Conservation (phyloP, 2,888 invertebrate species). For the Yponomeuta plumbellus region DNA sequence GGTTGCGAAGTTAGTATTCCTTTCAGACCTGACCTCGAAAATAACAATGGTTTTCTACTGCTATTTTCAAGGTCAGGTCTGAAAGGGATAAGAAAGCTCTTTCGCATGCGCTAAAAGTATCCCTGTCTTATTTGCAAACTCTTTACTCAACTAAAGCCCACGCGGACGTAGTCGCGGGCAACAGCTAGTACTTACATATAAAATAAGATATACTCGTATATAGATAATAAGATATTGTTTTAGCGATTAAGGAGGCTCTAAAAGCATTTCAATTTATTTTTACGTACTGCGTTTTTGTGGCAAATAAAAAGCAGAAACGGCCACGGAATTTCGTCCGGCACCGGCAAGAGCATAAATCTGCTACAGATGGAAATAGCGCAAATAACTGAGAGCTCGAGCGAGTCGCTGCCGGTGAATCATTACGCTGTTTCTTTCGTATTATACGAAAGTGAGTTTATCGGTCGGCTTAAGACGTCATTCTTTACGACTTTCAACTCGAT, state of each 20-base stretch:
- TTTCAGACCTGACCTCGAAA: no score
- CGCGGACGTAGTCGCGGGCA: no score
- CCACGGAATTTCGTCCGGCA: not conserved
- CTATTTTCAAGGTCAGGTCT: no score
- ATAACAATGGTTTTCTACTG: no score
- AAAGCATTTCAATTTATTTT: not conserved
- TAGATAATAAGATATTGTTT: not conserved
- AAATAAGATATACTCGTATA: no score
- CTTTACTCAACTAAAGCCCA: no score
- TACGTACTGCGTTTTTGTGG: not conserved
- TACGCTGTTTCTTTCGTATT: not conserved
- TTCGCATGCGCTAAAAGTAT: no score
- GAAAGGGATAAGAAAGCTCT: no score
- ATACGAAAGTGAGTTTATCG: not conserved
- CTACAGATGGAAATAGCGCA: slow-evolving; percentile 3
- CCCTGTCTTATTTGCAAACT: no score
- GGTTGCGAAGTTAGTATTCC: no score
- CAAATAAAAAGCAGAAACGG: not conserved
- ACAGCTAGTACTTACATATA: no score
- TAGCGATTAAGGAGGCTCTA: not conserved
- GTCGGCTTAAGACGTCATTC: not conserved
- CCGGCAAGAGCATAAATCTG: not conserved
- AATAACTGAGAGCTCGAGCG: not conserved
- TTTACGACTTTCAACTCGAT: not conserved
- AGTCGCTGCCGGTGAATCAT: not conserved